phyloP scores from a whole-genome alignment of 2,888 invertebrate genomes.

The Hedychridium roseum region DNA sequence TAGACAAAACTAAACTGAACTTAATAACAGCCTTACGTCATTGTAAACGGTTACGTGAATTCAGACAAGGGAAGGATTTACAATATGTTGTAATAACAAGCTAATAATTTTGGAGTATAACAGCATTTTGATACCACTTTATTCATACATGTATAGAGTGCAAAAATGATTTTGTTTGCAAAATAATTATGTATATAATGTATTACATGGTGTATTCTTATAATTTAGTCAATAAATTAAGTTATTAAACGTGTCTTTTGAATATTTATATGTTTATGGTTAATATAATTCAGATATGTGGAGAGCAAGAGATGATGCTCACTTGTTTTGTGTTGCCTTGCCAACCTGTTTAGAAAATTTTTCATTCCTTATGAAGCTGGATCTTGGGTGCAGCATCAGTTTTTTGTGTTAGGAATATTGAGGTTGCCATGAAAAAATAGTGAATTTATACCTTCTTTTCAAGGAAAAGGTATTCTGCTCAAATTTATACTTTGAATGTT shows the following conservation, averaged over 20 bases:
- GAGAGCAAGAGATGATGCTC: conserved; percentile 8
- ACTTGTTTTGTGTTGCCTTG: conserved; percentile 41
- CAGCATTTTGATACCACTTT: background rate
- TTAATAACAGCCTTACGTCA: conserved; percentile 53
- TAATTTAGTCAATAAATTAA: no score
- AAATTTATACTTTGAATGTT: conserved; percentile 13
- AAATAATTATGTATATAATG: no score
- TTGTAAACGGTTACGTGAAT: conserved; percentile 51
- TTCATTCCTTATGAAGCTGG: conserved; percentile 17
- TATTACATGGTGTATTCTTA: no score
- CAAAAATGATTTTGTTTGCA: background rate
- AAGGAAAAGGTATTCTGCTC: conserved; percentile 46
- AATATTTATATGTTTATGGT: no score
- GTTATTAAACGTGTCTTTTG: no score
- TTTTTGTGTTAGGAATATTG: conserved; percentile 25
- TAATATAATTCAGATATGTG: no score
- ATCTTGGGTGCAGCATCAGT: conserved; percentile 25
- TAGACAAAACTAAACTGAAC: conserved; percentile 55
- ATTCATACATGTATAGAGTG: background rate
- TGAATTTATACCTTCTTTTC: conserved; percentile 32
- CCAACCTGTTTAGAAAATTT: conserved; percentile 32
- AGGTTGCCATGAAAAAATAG: conserved; percentile 52
- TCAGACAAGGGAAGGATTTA: conserved; percentile 38
- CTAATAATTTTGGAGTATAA: background rate
- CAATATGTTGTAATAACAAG: conserved; percentile 19